Percentiles rank a stretch among this genome's conserved stretches.
phyloP scores from a whole-genome alignment of 2,113 vertebrate species.

The Nothoprocta perdicaria region DNA sequence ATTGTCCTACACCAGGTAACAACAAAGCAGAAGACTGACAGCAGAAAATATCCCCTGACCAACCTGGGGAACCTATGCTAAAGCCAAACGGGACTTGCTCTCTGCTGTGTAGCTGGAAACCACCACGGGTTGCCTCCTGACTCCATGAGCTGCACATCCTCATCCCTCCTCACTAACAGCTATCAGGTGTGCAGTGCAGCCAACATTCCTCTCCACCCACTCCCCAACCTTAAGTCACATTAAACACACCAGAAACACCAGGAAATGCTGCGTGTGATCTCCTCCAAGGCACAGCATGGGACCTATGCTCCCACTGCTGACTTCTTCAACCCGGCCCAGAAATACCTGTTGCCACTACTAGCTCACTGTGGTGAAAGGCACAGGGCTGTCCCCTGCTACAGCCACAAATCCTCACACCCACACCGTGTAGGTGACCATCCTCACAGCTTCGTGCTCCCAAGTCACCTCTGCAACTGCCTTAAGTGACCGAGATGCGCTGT shows the following conservation, averaged over 20 bases:
- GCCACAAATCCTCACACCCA: background rate
- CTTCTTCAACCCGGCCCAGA: background rate
- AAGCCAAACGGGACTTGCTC: background rate
- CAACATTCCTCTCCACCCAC: background rate
- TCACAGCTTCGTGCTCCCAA: background rate
- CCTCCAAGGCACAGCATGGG: background rate
- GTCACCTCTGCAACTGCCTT: background rate
- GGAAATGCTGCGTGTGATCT: background rate
- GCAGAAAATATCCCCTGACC: background rate
- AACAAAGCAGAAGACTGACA: background rate
- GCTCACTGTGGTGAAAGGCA: background rate
- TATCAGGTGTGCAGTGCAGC: background rate
- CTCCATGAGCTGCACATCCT: background rate
- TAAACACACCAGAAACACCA: background rate
- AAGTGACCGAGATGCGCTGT: background rate
- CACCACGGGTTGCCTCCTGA: background rate
- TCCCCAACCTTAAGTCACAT: background rate
- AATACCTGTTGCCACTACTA: background rate
- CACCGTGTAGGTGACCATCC: background rate
- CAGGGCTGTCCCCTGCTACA: background rate
- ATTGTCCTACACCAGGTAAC: background rate
- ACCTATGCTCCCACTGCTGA: background rate
- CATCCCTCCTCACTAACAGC: background rate
- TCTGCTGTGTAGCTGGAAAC: background rate
- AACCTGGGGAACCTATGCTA: background rate